Evolutionary conservation across 2,797 vertebrate species (phyloP).

Genomic region (Vespertilio murinus): DNA sequence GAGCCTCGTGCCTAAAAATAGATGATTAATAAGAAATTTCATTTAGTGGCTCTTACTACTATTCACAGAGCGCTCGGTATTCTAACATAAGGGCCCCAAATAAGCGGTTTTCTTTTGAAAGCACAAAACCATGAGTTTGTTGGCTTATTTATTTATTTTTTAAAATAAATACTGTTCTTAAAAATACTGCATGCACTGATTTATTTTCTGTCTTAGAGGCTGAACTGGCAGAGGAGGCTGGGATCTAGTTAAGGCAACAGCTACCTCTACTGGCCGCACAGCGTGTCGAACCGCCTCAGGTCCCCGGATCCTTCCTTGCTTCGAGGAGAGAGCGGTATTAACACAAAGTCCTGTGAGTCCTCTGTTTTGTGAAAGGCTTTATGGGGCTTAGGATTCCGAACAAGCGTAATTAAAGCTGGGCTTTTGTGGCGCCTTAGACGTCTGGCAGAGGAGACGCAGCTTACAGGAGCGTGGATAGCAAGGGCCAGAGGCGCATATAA

Average conservation of each 20-base stretch:
- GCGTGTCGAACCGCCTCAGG: accelerated
- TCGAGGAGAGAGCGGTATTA: neutral
- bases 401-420: conserved; percentile 58
- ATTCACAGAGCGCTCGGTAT: conserved; percentile 65
- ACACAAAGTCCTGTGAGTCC: neutral
- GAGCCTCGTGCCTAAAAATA: conserved; percentile 88
- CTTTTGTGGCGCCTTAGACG: neutral
- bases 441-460: conserved; percentile 11
- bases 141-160: conserved; percentile 32
- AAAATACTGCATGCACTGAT: conserved; percentile 60
- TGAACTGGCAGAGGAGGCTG: conserved; percentile 48
- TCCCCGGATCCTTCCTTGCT: neutral
- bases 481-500: neutral
- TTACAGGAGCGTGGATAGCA: neutral
- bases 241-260: conserved; percentile 73
- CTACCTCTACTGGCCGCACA: conserved; percentile 76
- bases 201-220: conserved; percentile 60
- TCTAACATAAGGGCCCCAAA: conserved; percentile 66
- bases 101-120: conserved; percentile 74
- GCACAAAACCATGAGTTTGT: conserved; percentile 62
- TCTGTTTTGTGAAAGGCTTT: conserved; percentile 51
- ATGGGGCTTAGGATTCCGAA: conserved; percentile 42
- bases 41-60: conserved; percentile 72
- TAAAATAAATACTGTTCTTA: conserved; percentile 71
- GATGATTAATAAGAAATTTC: conserved; percentile 78